Evolutionary conservation across 2,888 invertebrate genomes (phyloP).

Genomic region (Sinodicranocentrus sp.): DNA sequence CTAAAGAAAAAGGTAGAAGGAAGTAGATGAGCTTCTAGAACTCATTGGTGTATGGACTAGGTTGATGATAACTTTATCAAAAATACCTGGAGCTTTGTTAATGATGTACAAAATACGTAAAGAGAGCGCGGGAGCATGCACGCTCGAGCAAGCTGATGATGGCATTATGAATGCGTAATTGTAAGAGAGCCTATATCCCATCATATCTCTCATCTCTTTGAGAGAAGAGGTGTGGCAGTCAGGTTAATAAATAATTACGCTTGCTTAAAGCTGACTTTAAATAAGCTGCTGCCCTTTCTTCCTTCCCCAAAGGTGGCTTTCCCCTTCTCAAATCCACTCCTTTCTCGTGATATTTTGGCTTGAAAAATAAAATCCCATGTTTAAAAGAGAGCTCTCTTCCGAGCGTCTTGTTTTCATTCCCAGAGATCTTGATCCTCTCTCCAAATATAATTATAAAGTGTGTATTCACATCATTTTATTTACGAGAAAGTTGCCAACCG

Average conservation of each 20-base stretch:
- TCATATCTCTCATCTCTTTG: too few species aligned
- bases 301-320: background rate
- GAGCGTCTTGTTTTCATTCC: background rate
- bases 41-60: too few species aligned
- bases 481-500: too few species aligned
- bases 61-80: too few species aligned
- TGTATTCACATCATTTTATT: background rate
- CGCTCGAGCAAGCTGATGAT: background rate
- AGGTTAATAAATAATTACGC: slow-evolving; percentile 64
- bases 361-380: too few species aligned
- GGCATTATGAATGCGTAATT: slow-evolving; percentile 14
- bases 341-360: background rate
- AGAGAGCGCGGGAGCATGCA: background rate
- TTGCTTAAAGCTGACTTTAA: slow-evolving; percentile 43
- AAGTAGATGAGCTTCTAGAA: background rate
- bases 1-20: too few species aligned
- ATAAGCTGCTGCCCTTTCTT: slow-evolving; percentile 19
- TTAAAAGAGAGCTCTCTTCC: too few species aligned
- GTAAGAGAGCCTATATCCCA: too few species aligned
- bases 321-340: background rate
- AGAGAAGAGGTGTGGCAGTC: background rate
- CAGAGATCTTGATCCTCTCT: slow-evolving; percentile 38
- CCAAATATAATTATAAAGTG: slow-evolving; percentile 10
- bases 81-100: too few species aligned
- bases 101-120: too few species aligned